Base-by-base conservation (phyloP, 2,113 vertebrate species). In the Rhea americana region DNA sequence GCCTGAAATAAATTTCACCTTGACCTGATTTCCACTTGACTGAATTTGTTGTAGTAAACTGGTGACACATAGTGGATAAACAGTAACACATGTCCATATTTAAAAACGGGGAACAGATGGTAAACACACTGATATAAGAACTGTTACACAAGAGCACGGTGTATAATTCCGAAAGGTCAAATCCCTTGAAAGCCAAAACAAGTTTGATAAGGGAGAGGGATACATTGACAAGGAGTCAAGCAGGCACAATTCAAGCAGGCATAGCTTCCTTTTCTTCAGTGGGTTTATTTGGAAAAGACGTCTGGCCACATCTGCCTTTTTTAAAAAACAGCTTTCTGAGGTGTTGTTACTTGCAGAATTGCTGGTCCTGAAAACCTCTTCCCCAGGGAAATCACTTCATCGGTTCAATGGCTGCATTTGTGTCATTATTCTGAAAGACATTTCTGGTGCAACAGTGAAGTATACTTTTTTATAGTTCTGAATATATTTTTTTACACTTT, bases 41-140 rank as follows among this genome's bases (percentile, higher is more conserved):
- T 95, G 94, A 96, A 95, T 97, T 96, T 96, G 79, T 95, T 96
- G 82, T 95, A 97, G 96, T 96, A 97, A 96, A 96, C 97, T 96
- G 94, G 95, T 97, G 96, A 96, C 96, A 96, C 94, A 96, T 96
- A 96, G 94, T 97, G 93, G 95, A 97, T 97, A 97, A 97, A 95
- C 95, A 97, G 87, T 92, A 93, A 97, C 94, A 91, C 91, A 91
- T 95, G 92, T 94, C 85, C 94, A 74, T 89, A 59, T 91, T 95
- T 91, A 72, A 93, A 97, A 95, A 92, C 81, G 89, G 73, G 97
- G 93, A 96, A 82, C 93, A 97, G 84, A 97, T 97, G 96, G 95
- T 92, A 97, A 96, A 95, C 91, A 92, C 82, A 93, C 86, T 92
- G 95, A 96, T 95, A 97, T 80, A 91, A 95, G 74, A 95, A 80